Evolutionary conservation across 2,888 invertebrate species (phyloP).

Genomic region (Ormyrus labotus): DNA sequence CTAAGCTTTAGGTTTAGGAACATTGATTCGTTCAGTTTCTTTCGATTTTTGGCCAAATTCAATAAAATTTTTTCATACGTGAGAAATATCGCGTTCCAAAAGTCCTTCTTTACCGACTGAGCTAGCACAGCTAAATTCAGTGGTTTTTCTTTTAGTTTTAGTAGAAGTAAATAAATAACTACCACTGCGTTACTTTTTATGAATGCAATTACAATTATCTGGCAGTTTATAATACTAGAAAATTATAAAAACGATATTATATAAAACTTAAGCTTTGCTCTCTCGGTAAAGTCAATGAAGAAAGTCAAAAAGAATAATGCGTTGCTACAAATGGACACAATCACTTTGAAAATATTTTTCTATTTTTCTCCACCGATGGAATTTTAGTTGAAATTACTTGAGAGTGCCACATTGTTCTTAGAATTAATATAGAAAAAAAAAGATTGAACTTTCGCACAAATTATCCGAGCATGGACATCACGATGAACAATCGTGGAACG

Average conservation of each 20-base stretch:
- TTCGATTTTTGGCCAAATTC: slow-evolving; percentile 6
- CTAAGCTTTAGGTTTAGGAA: slow-evolving; percentile 25
- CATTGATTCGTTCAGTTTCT: not conserved
- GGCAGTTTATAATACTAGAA: too few species aligned
- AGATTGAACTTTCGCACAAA: slow-evolving; percentile 40
- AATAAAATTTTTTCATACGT: not conserved
- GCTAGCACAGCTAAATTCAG: not conserved
- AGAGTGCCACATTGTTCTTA: not conserved
- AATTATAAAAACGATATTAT: not conserved
- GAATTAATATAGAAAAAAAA: not conserved
- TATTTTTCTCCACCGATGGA: not conserved
- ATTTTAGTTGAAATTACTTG: too few species aligned
- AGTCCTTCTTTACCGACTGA: slow-evolving; percentile 16
- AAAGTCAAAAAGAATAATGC: slow-evolving; percentile 37
- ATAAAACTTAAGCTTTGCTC: slow-evolving; percentile 19
- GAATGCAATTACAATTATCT: too few species aligned
- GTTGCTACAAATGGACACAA: not conserved
- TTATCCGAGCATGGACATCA: not conserved
- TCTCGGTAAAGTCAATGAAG: slow-evolving; percentile 26
- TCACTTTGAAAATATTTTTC: not conserved
- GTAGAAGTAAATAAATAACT: not conserved
- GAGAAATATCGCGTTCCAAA: not conserved
- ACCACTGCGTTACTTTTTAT: too few species aligned
- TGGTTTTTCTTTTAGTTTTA: too few species aligned
- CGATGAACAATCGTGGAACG: not conserved